Base-by-base conservation (phyloP, 1,140 invertebrate species). In the Pollicipes pollicipes region DNA sequence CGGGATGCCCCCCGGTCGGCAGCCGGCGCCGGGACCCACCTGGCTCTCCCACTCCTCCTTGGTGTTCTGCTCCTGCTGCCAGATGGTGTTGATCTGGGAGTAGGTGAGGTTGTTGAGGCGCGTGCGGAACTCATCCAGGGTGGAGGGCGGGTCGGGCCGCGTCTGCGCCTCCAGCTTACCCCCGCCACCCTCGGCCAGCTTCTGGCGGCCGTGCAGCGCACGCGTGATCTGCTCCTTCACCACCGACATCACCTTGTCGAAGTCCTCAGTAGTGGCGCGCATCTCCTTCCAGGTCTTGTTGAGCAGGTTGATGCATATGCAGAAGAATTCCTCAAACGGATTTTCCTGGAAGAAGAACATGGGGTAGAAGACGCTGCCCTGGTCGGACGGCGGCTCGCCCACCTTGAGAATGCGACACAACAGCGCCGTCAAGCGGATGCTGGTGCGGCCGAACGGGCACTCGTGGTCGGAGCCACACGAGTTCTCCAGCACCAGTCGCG, bases 201-300 rank as follows among this genome's bases (percentile, higher is more conserved):
- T 45, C 37, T 45, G 37, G 10, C 37, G 37, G 24, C 37, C 37
- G 28, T 86, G 84, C 2, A 97, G 80, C 0, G 91, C 89, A 73
- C 93, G 83, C 24, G 86, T 88, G 35, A 98, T 95, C 80, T 98
- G 95, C 77, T 97, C 93, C 58, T 86, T 82, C 1, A 97, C 93
- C 58, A 98, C 94, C 77, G 90, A 91, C 72, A 95, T 88, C 0
- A 97, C 93, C 82, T 84, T 75, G n/a, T 75, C 73, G 77, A 97
- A 97, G 79, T 98, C 95, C 79, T 96, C 93, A 0, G 86, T 87
- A 0, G 94, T 96, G 0, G 95, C 95, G 76, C 90, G 87, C 95
- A 98, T 98, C 80, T 98, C 95, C 78, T 96, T 95, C 95, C 95
- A 98, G 0, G 95, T 97, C 82, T 96, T 96, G 78, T 96, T 97